Conservation (phyloP, 2,888 invertebrate genomes). For the Altica lythri region DNA sequence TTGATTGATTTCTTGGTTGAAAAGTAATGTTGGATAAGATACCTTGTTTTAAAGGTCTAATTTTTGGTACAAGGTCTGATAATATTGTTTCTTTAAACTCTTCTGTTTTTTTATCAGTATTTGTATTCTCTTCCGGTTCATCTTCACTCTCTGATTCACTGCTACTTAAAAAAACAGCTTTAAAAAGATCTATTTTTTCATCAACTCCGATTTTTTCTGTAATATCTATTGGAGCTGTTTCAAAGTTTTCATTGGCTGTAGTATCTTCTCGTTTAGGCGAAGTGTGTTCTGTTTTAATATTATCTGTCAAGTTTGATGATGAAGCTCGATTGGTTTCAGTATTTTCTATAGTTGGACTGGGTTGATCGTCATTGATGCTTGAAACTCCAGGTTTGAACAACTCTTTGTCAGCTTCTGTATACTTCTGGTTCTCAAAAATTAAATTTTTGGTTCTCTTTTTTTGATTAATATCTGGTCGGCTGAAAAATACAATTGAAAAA, state of each 20-base stretch:
- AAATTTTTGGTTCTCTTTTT: slow-evolving; percentile 69
- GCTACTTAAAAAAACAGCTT: slow-evolving; percentile 85
- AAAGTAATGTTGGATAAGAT: slow-evolving; percentile 51
- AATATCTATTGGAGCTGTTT: slow-evolving; percentile 38
- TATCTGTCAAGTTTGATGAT: not conserved
- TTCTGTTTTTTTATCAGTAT: slow-evolving; percentile 37
- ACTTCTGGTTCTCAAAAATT: slow-evolving; percentile 78
- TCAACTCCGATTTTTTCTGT: slow-evolving; percentile 53
- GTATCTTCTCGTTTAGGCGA: slow-evolving; percentile 6
- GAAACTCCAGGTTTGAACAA: slow-evolving; percentile 46
- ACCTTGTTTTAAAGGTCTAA: slow-evolving; percentile 53
- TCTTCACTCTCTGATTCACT: slow-evolving; percentile 60
- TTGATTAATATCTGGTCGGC: slow-evolving; percentile 31
- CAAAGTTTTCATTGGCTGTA: slow-evolving; percentile 13
- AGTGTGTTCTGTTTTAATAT: slow-evolving; percentile 11
- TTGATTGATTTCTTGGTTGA: slow-evolving; percentile 40
- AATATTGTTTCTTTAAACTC: slow-evolving; percentile 48
- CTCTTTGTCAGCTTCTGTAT: slow-evolving; percentile 39
- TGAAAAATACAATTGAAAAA: slow-evolving; percentile 17
- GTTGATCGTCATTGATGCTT: not conserved
- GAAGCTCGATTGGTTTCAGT: not conserved
- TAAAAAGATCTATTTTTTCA: slow-evolving; percentile 79
- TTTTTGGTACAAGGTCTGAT: slow-evolving; percentile 52
- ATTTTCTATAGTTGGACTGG: too few relatives aligned
- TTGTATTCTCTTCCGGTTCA: slow-evolving; percentile 41